phyloP scores from a whole-genome alignment of 30 jellyfish, hydroid and myxozoan genomes.

The Nemopilema nomurai region DNA sequence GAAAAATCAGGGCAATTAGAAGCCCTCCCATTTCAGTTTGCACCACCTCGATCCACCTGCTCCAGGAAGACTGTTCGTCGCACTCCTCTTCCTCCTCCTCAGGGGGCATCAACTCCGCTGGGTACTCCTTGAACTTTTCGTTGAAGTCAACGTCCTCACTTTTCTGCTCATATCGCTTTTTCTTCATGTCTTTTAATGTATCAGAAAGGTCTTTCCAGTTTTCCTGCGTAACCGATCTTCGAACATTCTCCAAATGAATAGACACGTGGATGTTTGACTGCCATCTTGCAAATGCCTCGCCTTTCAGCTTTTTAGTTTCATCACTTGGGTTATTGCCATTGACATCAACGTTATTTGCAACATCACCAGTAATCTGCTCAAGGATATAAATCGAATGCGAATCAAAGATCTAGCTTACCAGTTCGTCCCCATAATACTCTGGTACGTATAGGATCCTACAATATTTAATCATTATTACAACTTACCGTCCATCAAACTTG shows the following conservation, averaged over 20 bases:
- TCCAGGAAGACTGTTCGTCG: background rate
- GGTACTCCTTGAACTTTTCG: slow-evolving; percentile 1
- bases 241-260: slow-evolving; percentile 8
- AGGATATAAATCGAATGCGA: too few relatives aligned
- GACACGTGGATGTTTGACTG: slow-evolving; percentile 1
- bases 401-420: too few relatives aligned
- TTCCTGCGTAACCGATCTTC: slow-evolving; percentile 27
- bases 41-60: slow-evolving; percentile 32
- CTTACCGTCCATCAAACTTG: too few relatives aligned
- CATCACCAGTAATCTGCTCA: background rate
- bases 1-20: slow-evolving; percentile 64
- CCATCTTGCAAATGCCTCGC: slow-evolving; percentile 7
- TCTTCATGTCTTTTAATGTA: slow-evolving; percentile 19
- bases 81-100: slow-evolving; percentile 7
- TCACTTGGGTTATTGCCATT: background rate
- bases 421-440: too few relatives aligned
- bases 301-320: background rate
- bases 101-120: background rate
- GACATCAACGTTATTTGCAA: background rate
- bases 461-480: too few relatives aligned
- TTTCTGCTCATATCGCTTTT: background rate
- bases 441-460: too few relatives aligned
- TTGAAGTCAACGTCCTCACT: background rate
- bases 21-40: slow-evolving; percentile 77
- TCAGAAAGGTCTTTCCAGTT: slow-evolving; percentile 56